These are phyloP conservation scores for Catharus fuscescens DNA, from an alignment of 2,113 vertebrate species.

Conservation along the genomic window DNA sequence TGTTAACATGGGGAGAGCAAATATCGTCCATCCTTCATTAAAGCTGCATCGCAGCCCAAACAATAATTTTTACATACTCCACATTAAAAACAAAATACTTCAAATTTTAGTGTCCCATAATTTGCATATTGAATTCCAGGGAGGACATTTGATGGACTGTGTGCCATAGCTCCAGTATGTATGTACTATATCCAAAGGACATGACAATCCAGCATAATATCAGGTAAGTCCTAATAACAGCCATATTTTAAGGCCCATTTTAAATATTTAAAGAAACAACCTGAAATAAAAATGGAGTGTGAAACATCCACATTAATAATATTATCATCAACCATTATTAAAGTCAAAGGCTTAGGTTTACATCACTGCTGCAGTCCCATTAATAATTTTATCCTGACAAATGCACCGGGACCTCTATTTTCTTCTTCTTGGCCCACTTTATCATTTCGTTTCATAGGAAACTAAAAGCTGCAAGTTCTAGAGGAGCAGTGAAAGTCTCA, in stretches of 20 bases:
- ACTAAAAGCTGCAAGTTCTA: not conserved
- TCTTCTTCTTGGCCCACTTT: not conserved
- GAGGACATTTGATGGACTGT: not conserved
- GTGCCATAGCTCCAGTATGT: not conserved
- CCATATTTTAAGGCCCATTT: not conserved
- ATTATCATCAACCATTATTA: not conserved
- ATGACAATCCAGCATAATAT: not conserved
- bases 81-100: not conserved
- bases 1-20: not conserved
- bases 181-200: not conserved
- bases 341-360: not conserved
- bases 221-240: conserved; percentile 17
- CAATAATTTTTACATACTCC: not conserved
- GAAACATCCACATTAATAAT: conserved; percentile 3
- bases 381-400: conserved; percentile 24
- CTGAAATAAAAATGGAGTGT: conserved; percentile 36
- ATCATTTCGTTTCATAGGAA: not conserved
- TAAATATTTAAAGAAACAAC: conserved; percentile 45
- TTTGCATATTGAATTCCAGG: not conserved
- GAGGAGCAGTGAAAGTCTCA: not conserved
- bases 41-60: not conserved
- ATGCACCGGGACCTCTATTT: not conserved
- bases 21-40: not conserved
- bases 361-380: not conserved
- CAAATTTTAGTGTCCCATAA: not conserved